Percentiles rank a stretch among this genome's conserved stretches.
Conservation (phyloP, 1,140 invertebrate species). For the Idris sp. region DNA sequence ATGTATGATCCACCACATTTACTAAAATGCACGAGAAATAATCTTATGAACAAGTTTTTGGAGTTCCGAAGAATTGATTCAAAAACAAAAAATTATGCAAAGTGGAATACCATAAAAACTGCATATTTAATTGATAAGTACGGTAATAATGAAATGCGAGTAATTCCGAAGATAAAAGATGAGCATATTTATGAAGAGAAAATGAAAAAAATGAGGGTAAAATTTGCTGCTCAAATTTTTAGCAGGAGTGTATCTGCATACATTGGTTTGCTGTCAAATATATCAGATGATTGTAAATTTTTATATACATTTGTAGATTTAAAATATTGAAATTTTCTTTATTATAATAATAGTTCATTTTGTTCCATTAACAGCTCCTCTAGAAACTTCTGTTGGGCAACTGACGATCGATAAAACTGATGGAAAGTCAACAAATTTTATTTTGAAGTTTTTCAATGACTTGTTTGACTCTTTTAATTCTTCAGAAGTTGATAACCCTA, state of each 20-base stretch:
- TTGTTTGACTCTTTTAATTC: conserved; percentile 2
- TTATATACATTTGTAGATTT: too few species aligned
- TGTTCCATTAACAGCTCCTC: too few species aligned
- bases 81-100: conserved; percentile 5
- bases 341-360: too few species aligned
- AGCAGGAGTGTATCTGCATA: conserved; percentile 2
- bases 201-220: conserved; percentile 18
- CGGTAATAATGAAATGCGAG: neutral
- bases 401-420: too few species aligned
- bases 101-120: conserved; percentile 14
- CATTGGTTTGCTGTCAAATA: conserved; percentile 11
- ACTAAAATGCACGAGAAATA: conserved; percentile 15
- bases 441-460: conserved; percentile 4
- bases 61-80: neutral
- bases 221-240: conserved; percentile 4
- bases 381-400: too few species aligned
- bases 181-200: conserved; percentile 7
- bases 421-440: conserved; percentile 1
- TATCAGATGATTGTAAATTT: neutral
- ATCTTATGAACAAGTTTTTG: conserved; percentile 4
- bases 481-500: neutral
- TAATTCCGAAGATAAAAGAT: conserved; percentile 12
- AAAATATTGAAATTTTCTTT: too few species aligned
- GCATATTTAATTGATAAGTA: conserved; percentile 33
- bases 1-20: conserved; percentile 21